These are phyloP conservation scores for Solenopsis invicta DNA, from an alignment of 1,140 invertebrate genomes.

Conservation along the genomic window DNA sequence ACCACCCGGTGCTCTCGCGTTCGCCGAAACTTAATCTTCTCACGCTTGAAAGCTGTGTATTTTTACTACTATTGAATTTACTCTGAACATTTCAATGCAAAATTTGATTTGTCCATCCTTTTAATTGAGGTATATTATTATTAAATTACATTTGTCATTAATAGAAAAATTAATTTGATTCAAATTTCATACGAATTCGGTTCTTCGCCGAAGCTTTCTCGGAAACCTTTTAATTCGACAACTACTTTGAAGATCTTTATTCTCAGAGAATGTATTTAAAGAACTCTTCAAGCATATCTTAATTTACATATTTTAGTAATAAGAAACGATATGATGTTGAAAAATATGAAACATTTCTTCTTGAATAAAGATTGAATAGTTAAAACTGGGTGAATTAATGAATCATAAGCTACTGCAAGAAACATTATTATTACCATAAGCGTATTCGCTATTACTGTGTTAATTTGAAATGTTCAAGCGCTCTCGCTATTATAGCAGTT, in stretches of 20 bases:
- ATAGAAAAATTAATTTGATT: not conserved
- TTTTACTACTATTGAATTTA: not conserved
- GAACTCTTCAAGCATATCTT: not conserved
- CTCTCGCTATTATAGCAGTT: not conserved
- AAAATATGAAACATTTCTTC: not conserved
- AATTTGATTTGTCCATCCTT: not conserved
- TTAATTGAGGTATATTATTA: not conserved
- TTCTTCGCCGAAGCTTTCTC: not conserved
- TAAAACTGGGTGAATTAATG: not conserved
- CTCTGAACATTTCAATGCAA: not conserved
- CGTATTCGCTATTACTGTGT: not conserved
- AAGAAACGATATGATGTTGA: not conserved
- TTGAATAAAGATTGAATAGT: not conserved
- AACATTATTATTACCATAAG: not conserved
- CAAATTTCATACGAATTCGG: not conserved
- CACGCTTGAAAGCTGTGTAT: not conserved
- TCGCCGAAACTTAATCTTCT: not conserved
- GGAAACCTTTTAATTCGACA: too few relatives aligned
- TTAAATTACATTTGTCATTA: not conserved
- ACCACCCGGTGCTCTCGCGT: not conserved
- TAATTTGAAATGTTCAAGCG: constrained; percentile 4
- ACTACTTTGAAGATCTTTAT: not conserved
- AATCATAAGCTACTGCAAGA: not conserved
- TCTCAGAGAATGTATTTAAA: not conserved
- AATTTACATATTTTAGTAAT: not conserved